Percentiles rank a stretch among this genome's conserved stretches.
Conservation (phyloP, 2,113 vertebrate species). For the Marmota monax region DNA sequence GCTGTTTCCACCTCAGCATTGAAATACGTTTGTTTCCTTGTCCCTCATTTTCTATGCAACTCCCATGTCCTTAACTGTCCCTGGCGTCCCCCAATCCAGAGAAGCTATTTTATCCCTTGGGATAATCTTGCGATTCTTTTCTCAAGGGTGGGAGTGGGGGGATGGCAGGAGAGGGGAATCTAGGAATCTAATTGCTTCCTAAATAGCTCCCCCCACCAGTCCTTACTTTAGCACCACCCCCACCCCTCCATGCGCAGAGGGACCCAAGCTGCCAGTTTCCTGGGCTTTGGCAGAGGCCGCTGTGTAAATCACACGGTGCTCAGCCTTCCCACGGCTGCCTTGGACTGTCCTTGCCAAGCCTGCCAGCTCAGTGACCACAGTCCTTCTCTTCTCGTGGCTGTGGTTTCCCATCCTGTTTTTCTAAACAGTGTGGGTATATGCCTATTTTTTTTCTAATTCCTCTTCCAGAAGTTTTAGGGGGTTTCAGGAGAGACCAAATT, state of each 20-base stretch:
- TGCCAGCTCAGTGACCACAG: not conserved
- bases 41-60: not conserved
- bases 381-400: not conserved
- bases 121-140: not conserved
- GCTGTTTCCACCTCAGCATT: not conserved
- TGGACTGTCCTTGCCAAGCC: not conserved
- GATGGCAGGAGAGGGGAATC: not conserved
- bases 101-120: not conserved
- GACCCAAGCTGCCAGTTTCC: not conserved
- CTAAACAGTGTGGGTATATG: slow-evolving; percentile 45
- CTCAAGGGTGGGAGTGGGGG: not conserved
- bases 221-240: not conserved
- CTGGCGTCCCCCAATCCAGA: not conserved
- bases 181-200: not conserved
- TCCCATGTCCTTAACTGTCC: not conserved
- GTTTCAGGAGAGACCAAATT: slow-evolving; percentile 51
- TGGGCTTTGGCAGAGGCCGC: not conserved
- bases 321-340: not conserved
- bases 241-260: not conserved
- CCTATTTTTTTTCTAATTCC: not conserved
- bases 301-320: not conserved
- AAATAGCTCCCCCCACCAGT: not conserved
- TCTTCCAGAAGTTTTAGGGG: slow-evolving; percentile 51
- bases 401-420: slow-evolving; percentile 60
- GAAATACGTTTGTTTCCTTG: not conserved